phyloP scores from a whole-genome alignment of 2,113 vertebrate species.

The Alethe diademata region DNA sequence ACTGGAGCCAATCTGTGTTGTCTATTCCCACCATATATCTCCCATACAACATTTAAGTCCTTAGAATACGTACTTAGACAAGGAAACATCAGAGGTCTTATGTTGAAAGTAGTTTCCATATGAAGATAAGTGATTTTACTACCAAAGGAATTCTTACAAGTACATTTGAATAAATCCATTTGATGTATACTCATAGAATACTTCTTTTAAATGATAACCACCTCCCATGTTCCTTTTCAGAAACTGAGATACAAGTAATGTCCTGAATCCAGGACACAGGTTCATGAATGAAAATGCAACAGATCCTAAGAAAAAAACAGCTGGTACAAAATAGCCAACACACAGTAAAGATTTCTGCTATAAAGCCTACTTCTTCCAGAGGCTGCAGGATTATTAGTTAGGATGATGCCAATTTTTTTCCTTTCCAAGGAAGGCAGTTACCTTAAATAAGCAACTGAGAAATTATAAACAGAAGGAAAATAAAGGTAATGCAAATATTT shows the following conservation, averaged over 20 bases:
- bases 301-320: not conserved
- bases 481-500: not conserved
- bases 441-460: not conserved
- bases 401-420: not conserved
- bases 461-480: constrained; percentile 8
- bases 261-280: not conserved
- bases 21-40: not conserved
- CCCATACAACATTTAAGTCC: not conserved
- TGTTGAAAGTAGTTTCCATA: not conserved
- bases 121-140: not conserved
- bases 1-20: not conserved
- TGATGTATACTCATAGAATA: not conserved
- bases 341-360: not conserved
- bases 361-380: not conserved
- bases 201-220: not conserved
- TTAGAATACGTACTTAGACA: not conserved
- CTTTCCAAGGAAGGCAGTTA: not conserved
- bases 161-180: not conserved
- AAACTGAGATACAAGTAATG: not conserved
- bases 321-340: not conserved
- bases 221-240: not conserved
- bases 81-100: not conserved
- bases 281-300: not conserved
- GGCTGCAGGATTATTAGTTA: not conserved
- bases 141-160: not conserved